Base-by-base conservation (phyloP, 1,140 invertebrate species). In the Heliconius hewitsoni region DNA sequence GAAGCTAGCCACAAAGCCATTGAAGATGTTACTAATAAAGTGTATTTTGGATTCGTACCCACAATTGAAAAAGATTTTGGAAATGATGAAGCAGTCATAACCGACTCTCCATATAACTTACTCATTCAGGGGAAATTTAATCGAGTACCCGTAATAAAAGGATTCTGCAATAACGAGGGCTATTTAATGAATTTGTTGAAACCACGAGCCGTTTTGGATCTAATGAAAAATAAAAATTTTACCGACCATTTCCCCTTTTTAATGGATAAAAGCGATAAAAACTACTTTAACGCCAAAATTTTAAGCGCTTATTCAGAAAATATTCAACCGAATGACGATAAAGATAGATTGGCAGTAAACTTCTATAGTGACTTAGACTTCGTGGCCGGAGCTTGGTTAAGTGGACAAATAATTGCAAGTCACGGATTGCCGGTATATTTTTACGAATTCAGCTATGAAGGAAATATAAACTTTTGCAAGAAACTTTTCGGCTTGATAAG, bases 71-170 rank as follows among this genome's bases (percentile, higher is more conserved):
- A 94, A n/a, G 85, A 89, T 60, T 89, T 86, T 77, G 85, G 80
- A 8, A 81, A 84, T 72, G 90, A 91, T 66, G 87, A 95, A 52
- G 91, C 95, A 5, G 95, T 96, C 77, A 82, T 96, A 18, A 94
- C 94, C 0, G 87, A 95, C 76, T 91, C 95, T 80, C 95, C 96
- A 0, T 93, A 95, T 46, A 88, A 89, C 0, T 90, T 96, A 79
- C 89, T 96, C 23, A 87, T 90, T 71, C 84, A 91, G 66, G 95
- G 95, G 27, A 91, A 93, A 52, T 95, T 94, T 72, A 89, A 87
- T 77, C 83, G 89, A 19, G 90, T 95, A 8, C 92, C 95, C 8
- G 89, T 94, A n/a, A 91, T 95, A 72, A 90, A 91, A 52, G 95
- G 95, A 27, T 95, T 94, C 78, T 95, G 92, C 76, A 87, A 91